Base-by-base conservation (phyloP, 2,888 invertebrate species). In the Sarcophaga variegata region DNA sequence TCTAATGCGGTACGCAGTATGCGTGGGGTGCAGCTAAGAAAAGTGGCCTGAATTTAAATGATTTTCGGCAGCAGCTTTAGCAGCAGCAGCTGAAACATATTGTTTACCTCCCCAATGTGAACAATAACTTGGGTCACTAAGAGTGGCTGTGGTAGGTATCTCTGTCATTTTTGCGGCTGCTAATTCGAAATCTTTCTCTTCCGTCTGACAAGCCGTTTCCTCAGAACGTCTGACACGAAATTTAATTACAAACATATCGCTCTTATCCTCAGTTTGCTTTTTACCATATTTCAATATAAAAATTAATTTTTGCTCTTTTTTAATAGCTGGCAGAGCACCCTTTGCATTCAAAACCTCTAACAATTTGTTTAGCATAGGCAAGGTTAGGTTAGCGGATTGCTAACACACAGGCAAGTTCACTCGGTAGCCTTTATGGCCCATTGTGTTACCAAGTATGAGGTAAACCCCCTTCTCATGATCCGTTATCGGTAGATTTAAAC, bases 121-220 rank as follows among this genome's bases (percentile, higher is more conserved):
- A 11, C 77, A 2, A 27, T 64, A 69, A 47, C n/a, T 63, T 6
- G 49, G 25, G 12, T 25, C 49, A 3, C 67, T 12, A 0, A 63
- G 12, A 8, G 67, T 47, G 2, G 71, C 62, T 22, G 83, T 71
- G 4, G 63, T 47, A 4, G 78, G 67, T 3, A 69, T 25, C 10
- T 75, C 85, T 12, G 64, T 10, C 70, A 86, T 72, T 81, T 75
- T 88, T 47, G 77, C 59, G 0, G 81, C 54, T 3, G 84, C 81
- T 20, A 79, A 63, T 63, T 82, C 71, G 3, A 87, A 82, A 79
- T 85, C 77, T 67, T 81, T 25, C 27, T 87, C 87, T 47, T 95
- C 95, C 0, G 95, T 95, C 91, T 95, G 95, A 88, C 95, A 95
- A 81, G 93, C 94, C 90, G 95, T 95, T 89, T 95, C 95, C 89